A percentile compares a stretch with the other conserved stretches of the same genome.
phyloP scores from a whole-genome alignment of 92 coral and sea anemone genomes.

The Galaxea fascicularis region DNA sequence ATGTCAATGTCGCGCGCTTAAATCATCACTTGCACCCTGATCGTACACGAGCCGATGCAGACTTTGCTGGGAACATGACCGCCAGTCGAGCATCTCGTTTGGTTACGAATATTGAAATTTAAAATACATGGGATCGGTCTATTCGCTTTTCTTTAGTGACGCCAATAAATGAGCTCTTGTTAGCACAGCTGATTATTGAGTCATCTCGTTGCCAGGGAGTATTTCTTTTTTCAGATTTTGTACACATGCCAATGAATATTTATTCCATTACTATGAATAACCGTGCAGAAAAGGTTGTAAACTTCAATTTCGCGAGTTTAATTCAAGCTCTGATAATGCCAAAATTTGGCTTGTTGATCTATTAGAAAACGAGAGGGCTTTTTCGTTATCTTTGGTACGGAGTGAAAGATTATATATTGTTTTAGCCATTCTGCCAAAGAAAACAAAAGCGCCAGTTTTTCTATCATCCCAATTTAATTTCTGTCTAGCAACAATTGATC shows the following conservation, averaged over 20 bases:
- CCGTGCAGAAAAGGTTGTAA: constrained; percentile 1
- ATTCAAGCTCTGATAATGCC: not conserved
- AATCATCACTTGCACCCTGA: not conserved
- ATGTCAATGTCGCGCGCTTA: not conserved
- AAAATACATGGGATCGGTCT: constrained; percentile 48
- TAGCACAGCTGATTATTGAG: constrained; percentile 68
- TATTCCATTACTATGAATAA: constrained; percentile 26
- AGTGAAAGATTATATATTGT: constrained; percentile 18
- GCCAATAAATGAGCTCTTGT: constrained; percentile 62
- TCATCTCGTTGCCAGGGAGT: constrained; percentile 66
- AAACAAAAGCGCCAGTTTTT: constrained; percentile 46
- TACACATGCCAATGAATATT: constrained; percentile 70
- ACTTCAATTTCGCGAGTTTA: not conserved
- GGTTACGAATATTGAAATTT: constrained; percentile 44
- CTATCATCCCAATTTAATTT: constrained; percentile 34
- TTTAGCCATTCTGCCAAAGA: constrained; percentile 19
- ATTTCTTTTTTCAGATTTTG: constrained; percentile 39
- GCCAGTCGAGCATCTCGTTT: constrained; percentile 8
- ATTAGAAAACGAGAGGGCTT: not conserved
- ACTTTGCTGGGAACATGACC: not conserved
- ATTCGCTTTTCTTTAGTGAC: constrained; percentile 63
- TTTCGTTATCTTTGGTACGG: constrained; percentile 6
- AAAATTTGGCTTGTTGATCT: not conserved
- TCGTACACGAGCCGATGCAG: not conserved
- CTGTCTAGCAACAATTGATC: constrained; percentile 31